Conservation (phyloP, 2,797 vertebrate species). For the Sebastes variabilis region DNA sequence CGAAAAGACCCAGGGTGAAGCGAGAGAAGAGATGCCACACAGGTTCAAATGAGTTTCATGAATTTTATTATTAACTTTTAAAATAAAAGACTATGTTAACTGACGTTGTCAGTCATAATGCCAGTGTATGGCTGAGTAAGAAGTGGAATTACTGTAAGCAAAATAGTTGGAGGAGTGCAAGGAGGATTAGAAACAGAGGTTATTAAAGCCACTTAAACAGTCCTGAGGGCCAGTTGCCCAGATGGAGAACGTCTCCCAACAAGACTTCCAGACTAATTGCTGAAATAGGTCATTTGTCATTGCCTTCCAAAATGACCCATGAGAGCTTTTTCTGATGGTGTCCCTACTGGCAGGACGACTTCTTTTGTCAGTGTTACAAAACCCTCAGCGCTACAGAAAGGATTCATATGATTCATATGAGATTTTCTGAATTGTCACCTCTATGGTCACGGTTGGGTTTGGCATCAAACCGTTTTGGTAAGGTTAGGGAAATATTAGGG, state of each 20-base stretch:
- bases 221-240: slow-evolving; percentile 20
- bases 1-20: background rate
- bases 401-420: background rate
- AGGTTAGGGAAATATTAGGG: background rate
- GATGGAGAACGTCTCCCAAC: slow-evolving; percentile 32
- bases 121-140: background rate
- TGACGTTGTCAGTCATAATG: background rate
- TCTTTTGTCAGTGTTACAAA: background rate
- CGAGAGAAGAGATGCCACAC: background rate
- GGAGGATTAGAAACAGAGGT: slow-evolving; percentile 13
- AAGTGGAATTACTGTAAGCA: background rate
- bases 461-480: background rate
- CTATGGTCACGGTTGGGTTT: background rate
- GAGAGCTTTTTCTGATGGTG: background rate
- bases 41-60: background rate
- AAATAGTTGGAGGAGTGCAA: background rate
- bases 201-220: slow-evolving; percentile 25
- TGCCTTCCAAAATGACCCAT: slow-evolving; percentile 3
- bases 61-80: background rate
- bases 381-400: background rate
- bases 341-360: background rate
- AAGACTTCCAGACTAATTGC: slow-evolving; percentile 15
- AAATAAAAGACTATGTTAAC: background rate
- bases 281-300: slow-evolving; percentile 30
- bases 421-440: background rate